Conservation (phyloP, 2,888 invertebrate species). For the Drosophila lutescens region DNA sequence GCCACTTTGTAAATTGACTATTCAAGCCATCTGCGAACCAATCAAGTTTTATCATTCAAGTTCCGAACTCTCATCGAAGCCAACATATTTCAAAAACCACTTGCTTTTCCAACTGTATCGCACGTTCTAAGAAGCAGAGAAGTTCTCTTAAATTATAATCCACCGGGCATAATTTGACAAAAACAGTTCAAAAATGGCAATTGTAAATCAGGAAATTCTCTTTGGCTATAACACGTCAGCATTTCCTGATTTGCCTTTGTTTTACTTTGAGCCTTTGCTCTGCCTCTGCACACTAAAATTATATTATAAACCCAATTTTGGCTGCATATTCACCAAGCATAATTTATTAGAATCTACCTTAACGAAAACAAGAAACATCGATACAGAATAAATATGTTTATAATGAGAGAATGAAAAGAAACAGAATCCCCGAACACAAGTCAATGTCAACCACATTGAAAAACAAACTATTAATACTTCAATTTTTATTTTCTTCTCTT, state of each 20-base stretch:
- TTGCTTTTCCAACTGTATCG: slow-evolving; percentile 55
- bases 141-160: slow-evolving; percentile 48
- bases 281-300: slow-evolving; percentile 4
- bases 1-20: slow-evolving; percentile 34
- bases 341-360: slow-evolving; percentile 56
- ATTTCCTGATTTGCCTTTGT: slow-evolving; percentile 52
- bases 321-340: slow-evolving; percentile 40
- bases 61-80: slow-evolving; percentile 16
- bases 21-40: slow-evolving; percentile 18
- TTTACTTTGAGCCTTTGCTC: slow-evolving; percentile 26
- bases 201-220: slow-evolving; percentile 45
- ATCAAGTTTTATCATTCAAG: slow-evolving; percentile 24
- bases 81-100: slow-evolving; percentile 32
- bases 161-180: slow-evolving; percentile 49
- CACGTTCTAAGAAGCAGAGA: slow-evolving; percentile 25
- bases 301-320: slow-evolving; percentile 27
- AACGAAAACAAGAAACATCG: slow-evolving; percentile 39
- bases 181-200: slow-evolving; percentile 39
- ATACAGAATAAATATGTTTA: slow-evolving; percentile 59
- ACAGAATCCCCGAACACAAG: slow-evolving; percentile 48
- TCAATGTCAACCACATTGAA: slow-evolving; percentile 47
- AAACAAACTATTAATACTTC: slow-evolving; percentile 70
- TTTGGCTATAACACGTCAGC: slow-evolving; percentile 6
- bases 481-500: slow-evolving; percentile 73
- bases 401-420: slow-evolving; percentile 45